Conservation (phyloP, 1,140 invertebrate genomes). For the Limonius californicus region DNA sequence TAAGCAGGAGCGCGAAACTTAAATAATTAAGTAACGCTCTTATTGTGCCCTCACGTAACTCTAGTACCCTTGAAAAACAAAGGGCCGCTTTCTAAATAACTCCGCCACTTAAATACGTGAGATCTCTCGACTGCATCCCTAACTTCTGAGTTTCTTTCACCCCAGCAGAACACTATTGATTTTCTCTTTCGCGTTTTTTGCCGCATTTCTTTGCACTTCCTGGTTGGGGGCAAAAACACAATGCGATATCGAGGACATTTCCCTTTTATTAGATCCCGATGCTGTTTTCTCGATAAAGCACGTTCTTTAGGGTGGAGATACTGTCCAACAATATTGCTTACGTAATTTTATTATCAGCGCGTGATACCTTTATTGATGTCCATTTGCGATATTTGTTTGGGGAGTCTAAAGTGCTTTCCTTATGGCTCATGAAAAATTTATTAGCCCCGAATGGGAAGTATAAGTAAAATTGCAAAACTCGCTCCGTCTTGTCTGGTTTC, state of each 20-base stretch:
- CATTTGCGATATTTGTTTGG: background rate
- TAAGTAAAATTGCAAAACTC: background rate
- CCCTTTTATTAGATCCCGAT: background rate
- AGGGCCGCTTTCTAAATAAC: too few relatives aligned
- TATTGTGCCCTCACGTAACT: background rate
- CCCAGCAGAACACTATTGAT: constrained; percentile 17
- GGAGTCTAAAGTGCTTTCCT: background rate
- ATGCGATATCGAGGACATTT: background rate
- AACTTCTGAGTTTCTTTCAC: background rate
- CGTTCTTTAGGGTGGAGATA: background rate
- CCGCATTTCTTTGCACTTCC: background rate
- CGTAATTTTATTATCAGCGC: constrained; percentile 1
- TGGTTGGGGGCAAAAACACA: background rate
- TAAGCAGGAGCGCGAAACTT: background rate
- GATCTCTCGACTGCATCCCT: background rate
- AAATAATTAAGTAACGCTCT: background rate
- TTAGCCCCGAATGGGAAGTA: background rate
- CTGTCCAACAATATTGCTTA: background rate
- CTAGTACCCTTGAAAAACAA: too few relatives aligned
- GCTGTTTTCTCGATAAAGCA: background rate
- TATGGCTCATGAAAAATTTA: background rate
- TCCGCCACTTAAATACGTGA: background rate
- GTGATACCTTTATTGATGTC: constrained; percentile 7
- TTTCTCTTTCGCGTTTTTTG: constrained; percentile 8
- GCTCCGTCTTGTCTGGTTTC: background rate